Conservation (phyloP, 1,140 invertebrate species). For the Plutomurus gul region DNA sequence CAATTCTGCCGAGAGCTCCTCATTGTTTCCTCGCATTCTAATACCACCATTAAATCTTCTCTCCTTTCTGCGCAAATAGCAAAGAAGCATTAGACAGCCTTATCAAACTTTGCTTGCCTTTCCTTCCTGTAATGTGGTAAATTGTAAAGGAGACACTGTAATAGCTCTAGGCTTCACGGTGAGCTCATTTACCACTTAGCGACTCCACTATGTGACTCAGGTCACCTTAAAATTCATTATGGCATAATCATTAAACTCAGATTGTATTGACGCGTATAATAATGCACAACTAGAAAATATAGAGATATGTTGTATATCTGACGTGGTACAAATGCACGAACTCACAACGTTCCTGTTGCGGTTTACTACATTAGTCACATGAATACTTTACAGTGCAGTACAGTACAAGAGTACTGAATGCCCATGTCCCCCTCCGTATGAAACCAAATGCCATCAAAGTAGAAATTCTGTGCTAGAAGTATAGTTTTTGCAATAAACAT, state of each 20-base stretch:
- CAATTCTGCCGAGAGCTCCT: constrained; percentile 3
- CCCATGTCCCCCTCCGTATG: too few relatives aligned
- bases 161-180: constrained; percentile 18
- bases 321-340: not conserved
- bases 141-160: constrained; percentile 19
- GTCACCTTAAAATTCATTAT: constrained; percentile 30
- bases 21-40: constrained; percentile 28
- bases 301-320: too few relatives aligned
- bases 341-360: too few relatives aligned
- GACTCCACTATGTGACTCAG: constrained; percentile 1
- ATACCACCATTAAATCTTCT: constrained; percentile 33
- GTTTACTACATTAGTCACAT: too few relatives aligned
- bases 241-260: constrained; percentile 8
- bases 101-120: constrained; percentile 16
- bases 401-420: too few relatives aligned
- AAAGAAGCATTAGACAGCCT: not conserved
- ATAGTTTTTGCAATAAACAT: too few relatives aligned
- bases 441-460: too few relatives aligned
- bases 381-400: too few relatives aligned
- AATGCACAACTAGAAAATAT: too few relatives aligned
- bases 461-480: too few relatives aligned
- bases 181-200: constrained; percentile 27
- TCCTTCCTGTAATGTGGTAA: constrained; percentile 23
- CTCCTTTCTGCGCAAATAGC: constrained; percentile 12
- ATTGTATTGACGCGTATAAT: not conserved